A percentile compares a stretch with the other conserved stretches of the same genome.
Evolutionary conservation across 2,113 vertebrate species (phyloP).

Genomic region (Anas platyrhynchos): DNA sequence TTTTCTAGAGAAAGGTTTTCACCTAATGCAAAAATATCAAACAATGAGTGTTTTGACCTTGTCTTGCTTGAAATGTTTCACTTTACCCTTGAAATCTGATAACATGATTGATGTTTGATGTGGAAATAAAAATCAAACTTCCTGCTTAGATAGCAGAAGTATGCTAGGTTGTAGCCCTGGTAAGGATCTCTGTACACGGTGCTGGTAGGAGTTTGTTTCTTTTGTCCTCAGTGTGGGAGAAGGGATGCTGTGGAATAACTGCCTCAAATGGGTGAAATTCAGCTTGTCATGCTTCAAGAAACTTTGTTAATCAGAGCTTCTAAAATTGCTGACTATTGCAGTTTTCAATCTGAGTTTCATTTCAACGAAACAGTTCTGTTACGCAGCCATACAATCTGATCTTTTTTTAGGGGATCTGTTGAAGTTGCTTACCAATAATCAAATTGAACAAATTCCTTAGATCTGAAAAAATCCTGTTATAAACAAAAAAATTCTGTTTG

Average conservation of each 20-base stretch:
- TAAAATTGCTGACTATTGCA: neutral
- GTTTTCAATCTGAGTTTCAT: neutral
- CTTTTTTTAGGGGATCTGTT: neutral
- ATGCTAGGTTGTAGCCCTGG: neutral
- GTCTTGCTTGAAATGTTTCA: neutral
- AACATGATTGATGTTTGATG: neutral
- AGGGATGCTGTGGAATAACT: neutral
- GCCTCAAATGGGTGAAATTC: neutral
- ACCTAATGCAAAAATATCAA: neutral
- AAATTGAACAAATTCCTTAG: neutral
- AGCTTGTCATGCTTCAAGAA: constrained; percentile 8
- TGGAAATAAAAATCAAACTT: neutral
- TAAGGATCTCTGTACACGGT: neutral
- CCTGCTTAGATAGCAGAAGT: neutral
- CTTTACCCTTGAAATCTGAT: neutral
- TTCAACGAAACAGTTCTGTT: neutral
- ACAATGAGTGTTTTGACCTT: neutral
- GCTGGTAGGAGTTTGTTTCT: neutral
- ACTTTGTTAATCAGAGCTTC: neutral
- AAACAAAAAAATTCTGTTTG: neutral
- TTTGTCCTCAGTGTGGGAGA: neutral
- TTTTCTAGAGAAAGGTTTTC: neutral
- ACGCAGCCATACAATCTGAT: neutral
- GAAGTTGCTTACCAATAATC: neutral
- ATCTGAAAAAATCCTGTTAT: neutral